Evolutionary conservation across 2,113 vertebrate species (phyloP), one percentile per base, ranked within the genome.

Genomic region (Hydropotes inermis): DNA sequence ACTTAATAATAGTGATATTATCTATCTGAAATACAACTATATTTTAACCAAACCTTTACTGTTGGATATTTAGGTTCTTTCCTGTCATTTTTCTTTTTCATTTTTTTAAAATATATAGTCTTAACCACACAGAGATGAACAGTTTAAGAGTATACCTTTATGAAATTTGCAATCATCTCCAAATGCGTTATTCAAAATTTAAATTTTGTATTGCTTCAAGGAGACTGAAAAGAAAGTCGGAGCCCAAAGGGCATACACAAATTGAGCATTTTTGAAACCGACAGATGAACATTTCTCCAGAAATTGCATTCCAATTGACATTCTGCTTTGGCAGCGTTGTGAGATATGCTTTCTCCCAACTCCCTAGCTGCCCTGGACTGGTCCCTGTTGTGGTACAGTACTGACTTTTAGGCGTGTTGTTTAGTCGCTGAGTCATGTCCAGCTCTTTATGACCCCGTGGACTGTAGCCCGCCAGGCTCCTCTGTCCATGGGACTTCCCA

Each of bases 381-480:
- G n/a, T 6, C 33, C 83, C 61, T 39, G 19, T 58, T 70, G 25
- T 33, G 55, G 50, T 33, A 6, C 21, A 13, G 74, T 50, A 82
- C 2, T 25, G 2, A n/a, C 67, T 64, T 78, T 61, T 58, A 84
- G 60, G 64, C 23, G 28, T 61, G 33, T 82, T n/a, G 21, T 43
- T 76, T 39, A 76, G 6, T 6, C 21, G 27, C 36, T 0, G 7
- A 76, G 36, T 14, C 13, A 12, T 76, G 36, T 39, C 36, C 23
- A 76, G 27, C 6, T 76, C 12, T 43, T 43, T 76, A 12, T 0
- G 0, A 43, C 5, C 2, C 23, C 23, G 2, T 27, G 70, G 36
- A 39, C 70, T 27, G 23, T 27, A 76, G 39, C 70, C 11, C 2
- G 3, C 21, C 36, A 74, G 21, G 21, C 67, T 74, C 5, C 67